Evolutionary conservation across 2,113 vertebrate species (phyloP).

Genomic region (Leptobrachium ailaonicum): DNA sequence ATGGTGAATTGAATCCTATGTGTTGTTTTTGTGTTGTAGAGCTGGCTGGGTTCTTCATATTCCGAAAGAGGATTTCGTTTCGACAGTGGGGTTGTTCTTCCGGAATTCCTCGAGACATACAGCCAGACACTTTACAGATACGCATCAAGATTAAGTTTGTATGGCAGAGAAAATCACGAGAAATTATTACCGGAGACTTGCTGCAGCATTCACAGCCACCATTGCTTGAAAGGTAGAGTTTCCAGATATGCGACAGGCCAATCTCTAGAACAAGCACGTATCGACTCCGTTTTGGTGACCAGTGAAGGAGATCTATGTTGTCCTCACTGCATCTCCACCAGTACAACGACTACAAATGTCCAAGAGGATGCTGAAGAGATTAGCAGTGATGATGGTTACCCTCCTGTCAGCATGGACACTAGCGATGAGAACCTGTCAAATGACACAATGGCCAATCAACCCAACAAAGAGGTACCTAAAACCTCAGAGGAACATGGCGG

Average conservation of each 20-base stretch:
- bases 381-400: slow-evolving; percentile 56
- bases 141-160: slow-evolving; percentile 30
- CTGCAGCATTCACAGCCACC: neutral
- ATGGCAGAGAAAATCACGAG: slow-evolving; percentile 29
- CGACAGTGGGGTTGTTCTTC: slow-evolving; percentile 52
- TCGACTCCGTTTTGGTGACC: slow-evolving; percentile 79
- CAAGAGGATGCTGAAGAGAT: slow-evolving; percentile 43
- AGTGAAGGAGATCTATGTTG: slow-evolving; percentile 60
- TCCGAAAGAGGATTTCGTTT: slow-evolving; percentile 56
- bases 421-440: slow-evolving; percentile 24
- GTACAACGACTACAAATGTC: neutral
- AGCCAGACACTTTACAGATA: slow-evolving; percentile 38
- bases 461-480: slow-evolving; percentile 30
- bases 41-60: slow-evolving; percentile 64
- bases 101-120: slow-evolving; percentile 58
- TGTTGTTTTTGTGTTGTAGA: slow-evolving; percentile 55
- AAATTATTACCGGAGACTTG: slow-evolving; percentile 20
- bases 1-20: neutral
- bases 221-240: slow-evolving; percentile 36
- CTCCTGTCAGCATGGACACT: slow-evolving; percentile 58
- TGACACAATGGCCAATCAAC: slow-evolving; percentile 43
- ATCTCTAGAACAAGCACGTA: slow-evolving; percentile 75
- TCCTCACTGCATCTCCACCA: slow-evolving; percentile 54
- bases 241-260: slow-evolving; percentile 54
- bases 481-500: slow-evolving; percentile 46